These are phyloP conservation scores for Streptopelia turtur DNA, from an alignment of 2,797 vertebrate genomes.

Conservation along the genomic window DNA sequence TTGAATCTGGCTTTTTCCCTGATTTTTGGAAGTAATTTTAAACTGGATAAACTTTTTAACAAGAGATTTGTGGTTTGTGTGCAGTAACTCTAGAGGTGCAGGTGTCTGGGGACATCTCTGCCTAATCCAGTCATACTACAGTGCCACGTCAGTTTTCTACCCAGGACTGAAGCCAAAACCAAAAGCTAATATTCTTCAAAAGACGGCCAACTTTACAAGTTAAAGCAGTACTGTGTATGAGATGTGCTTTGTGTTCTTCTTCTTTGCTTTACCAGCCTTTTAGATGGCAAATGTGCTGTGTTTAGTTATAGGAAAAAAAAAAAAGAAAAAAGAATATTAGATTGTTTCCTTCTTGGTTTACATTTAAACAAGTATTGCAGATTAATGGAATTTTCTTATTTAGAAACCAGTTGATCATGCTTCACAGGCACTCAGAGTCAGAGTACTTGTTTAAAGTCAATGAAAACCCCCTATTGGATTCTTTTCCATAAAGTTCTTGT, in stretches of 20 bases:
- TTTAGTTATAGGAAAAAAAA: not conserved
- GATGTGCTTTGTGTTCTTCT: not conserved
- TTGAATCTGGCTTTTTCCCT: not conserved
- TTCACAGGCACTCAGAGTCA: not conserved
- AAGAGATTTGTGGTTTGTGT: not conserved
- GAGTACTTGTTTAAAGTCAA: not conserved
- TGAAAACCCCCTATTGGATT: not conserved
- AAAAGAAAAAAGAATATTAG: too few relatives aligned
- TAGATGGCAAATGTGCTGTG: not conserved
- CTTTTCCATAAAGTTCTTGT: not conserved
- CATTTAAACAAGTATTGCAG: not conserved
- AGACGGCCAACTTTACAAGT: not conserved
- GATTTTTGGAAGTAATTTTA: not conserved
- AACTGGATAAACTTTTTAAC: not conserved
- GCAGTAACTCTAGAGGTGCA: not conserved
- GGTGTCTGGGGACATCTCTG: not conserved
- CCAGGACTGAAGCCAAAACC: not conserved
- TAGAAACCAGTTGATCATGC: not conserved
- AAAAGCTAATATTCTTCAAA: not conserved
- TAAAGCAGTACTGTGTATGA: not conserved
- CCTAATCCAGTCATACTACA: not conserved
- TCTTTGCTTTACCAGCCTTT: not conserved
- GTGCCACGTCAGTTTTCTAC: not conserved
- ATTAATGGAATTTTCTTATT: not conserved
- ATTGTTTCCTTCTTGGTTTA: not conserved